Evolutionary conservation across 2,113 vertebrate genomes (phyloP), one percentile per base, ranked within the genome.

Genomic region (Ardeotis arabs): DNA sequence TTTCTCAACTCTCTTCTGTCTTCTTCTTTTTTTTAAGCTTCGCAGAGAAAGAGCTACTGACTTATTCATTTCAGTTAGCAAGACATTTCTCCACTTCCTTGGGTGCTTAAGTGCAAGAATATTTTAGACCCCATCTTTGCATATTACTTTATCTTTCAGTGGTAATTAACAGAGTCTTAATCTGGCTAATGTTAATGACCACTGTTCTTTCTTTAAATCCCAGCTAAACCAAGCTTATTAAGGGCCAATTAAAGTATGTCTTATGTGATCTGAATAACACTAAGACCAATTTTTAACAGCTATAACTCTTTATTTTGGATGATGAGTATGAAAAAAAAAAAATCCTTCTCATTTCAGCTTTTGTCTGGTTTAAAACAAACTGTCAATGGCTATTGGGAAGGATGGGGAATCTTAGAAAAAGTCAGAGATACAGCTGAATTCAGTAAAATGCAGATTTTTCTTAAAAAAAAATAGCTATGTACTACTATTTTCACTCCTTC

Each of bases 201-300:
- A 98, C 97, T 98, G 97, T 98, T 98, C 98, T 98, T 98, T 95
- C 74, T 96, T 98, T 98, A 98, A 98, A 98, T 98, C 98, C 98
- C 98, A 98, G 97, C 98, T 98, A 98, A 98, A 98, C 97, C 98
- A 98, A 98, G 98, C 98, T 98, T 98, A 98, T 98, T 98, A 98
- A 98, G 95, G 97, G 92, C 97, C 98, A 98, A 98, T 98, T 98
- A 98, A 98, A 98, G 97, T 68, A 98, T 97, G 96, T 97, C 95
- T 98, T 98, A 97, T 98, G 98, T 98, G 98, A 98, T 95, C 95
- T 94, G 98, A 98, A 98, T 98, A 98, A 98, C 97, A 90, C 95
- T 97, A 97, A 95, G 95, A 96, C 78, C 76, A 95, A 87, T 97
- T 97, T 96, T 88, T 79, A 94, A 75, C 39, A 93, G 72, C 73